Conservation (phyloP, 2,888 invertebrate species). For the Nemurella pictetii region DNA sequence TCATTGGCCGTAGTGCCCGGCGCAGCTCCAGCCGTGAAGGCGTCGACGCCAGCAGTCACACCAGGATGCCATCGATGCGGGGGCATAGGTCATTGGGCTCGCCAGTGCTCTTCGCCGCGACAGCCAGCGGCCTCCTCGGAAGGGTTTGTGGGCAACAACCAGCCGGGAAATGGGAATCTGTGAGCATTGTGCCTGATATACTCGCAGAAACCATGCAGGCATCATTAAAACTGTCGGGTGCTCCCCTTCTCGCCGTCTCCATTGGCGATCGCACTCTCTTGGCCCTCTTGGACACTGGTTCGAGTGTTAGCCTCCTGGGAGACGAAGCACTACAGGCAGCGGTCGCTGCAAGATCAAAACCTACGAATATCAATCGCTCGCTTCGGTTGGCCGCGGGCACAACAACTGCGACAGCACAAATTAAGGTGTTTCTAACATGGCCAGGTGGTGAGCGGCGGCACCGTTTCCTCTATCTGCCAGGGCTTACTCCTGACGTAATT, state of each 20-base stretch:
- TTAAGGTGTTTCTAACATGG: neutral
- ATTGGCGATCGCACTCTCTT: neutral
- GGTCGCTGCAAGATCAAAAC: neutral
- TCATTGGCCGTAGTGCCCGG: neutral
- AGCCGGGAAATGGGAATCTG: neutral
- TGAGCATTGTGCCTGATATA: neutral
- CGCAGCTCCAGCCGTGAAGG: neutral
- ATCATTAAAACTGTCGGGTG: neutral
- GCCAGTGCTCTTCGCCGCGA: neutral
- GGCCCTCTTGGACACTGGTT: constrained; percentile 38
- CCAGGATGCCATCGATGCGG: neutral
- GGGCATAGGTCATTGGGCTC: too few relatives aligned
- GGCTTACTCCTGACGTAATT: neutral
- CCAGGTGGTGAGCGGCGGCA: neutral
- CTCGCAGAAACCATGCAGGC: neutral
- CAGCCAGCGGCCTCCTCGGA: neutral
- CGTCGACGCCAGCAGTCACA: neutral
- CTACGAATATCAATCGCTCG: neutral
- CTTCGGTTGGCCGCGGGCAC: neutral
- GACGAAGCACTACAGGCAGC: neutral
- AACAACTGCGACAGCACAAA: neutral
- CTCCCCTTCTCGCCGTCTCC: neutral
- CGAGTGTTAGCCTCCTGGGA: constrained; percentile 31
- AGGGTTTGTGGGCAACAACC: neutral
- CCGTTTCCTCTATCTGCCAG: neutral